These are phyloP conservation scores for Dendroctonus ponderosae DNA, from an alignment of 1,140 invertebrate species.

Conservation along the genomic window DNA sequence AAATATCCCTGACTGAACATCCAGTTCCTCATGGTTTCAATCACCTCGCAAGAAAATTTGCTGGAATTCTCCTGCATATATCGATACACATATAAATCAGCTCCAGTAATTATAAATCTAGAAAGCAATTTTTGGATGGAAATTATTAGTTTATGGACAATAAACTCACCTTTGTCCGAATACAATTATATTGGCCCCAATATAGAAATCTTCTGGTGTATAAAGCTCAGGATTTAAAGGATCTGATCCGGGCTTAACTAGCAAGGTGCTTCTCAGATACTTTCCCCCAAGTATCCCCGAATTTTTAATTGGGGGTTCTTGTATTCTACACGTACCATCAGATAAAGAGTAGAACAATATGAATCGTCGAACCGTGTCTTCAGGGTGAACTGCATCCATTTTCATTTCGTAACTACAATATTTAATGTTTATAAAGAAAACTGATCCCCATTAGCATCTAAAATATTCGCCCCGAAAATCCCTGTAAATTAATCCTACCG, in stretches of 20 bases:
- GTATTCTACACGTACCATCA: conserved; percentile 62
- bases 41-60: conserved; percentile 63
- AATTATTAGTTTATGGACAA: background rate
- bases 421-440: background rate
- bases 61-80: conserved; percentile 68
- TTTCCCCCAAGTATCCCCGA: conserved; percentile 69
- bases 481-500: conserved; percentile 14
- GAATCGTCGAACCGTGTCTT: conserved; percentile 64
- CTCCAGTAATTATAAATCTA: conserved; percentile 63
- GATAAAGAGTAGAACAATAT: conserved; percentile 65
- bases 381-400: conserved; percentile 66
- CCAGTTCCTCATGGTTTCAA: conserved; percentile 62
- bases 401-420: conserved; percentile 59
- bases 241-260: conserved; percentile 66
- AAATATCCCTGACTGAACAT: conserved; percentile 60
- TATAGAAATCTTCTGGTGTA: conserved; percentile 65
- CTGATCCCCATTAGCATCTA: background rate
- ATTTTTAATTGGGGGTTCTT: conserved; percentile 62
- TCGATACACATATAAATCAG: conserved; percentile 67
- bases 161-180: conserved; percentile 57
- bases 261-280: conserved; percentile 64
- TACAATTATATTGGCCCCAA: conserved; percentile 63
- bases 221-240: conserved; percentile 63
- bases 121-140: background rate
- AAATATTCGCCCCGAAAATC: background rate